Base-by-base conservation (phyloP, 2,888 invertebrate species). In the Clepsis dumicolana region DNA sequence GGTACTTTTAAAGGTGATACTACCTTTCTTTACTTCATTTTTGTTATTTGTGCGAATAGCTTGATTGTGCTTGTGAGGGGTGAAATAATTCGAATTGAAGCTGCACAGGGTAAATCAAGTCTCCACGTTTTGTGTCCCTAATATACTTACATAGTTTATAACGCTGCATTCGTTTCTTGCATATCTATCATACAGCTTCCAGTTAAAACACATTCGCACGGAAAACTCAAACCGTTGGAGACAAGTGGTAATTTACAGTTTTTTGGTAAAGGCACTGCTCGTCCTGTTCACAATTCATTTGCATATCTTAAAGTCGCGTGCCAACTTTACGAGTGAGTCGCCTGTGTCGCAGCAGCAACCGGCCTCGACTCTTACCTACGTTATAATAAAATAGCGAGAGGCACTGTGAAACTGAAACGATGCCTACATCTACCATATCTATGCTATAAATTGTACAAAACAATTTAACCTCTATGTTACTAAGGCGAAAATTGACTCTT, bases 401-500 rank as follows among this genome's bases (percentile, higher is more conserved):
- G 65, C 67, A 71, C 70, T 71, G 59, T 64, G 64, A 62, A 73
- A 72, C 68, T 52, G 71, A 71, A 66, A 64, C 61, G 61, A 72
- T 64, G 71, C 72, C 73, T 76, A 76, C 69, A 54, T 66, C 74
- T 77, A 75, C 72, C 65, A 54, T 64, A 70, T 65, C 64, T 68
- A 66, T 71, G 71, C 73, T 74, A 65, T 60, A 73, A 76, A 75
- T 73, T 72, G 74, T 78, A 78, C 71, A 75, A 78, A 78, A 75
- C 71, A 74, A 74, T 75, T 74, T 71, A 71, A 72, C 65, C 52
- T 70, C 68, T 74, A 72, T 78, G 74, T 70, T 75, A 78, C 71
- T 74, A 75, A 71, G 74, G 75, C 73, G 72, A 75, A 76, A 78
- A 78, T 78, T 78, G 78, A 78, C 78, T 27, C 75, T 63, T 72